Conservation (phyloP, 2,113 vertebrate species). For the Ramphastos sulfuratus region DNA sequence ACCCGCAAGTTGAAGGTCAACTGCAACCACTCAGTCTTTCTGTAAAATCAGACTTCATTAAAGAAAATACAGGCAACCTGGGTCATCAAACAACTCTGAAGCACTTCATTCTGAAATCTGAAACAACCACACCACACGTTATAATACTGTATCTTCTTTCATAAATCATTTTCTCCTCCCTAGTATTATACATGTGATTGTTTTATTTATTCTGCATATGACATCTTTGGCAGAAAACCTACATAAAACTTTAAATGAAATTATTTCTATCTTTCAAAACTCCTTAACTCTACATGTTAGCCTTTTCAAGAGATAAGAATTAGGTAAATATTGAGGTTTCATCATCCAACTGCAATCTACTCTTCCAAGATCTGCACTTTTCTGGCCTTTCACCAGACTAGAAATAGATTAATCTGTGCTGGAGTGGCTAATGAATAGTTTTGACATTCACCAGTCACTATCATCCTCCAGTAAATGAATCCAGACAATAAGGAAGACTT, state of each 20-base stretch:
- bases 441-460: not conserved
- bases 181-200: not conserved
- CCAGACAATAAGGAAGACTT: not conserved
- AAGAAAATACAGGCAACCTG: not conserved
- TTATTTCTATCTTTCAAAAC: not conserved
- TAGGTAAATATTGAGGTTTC: not conserved
- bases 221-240: not conserved
- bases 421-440: not conserved
- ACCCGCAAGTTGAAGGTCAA: not conserved
- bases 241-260: not conserved
- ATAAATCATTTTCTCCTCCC: not conserved
- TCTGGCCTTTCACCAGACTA: not conserved
- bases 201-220: not conserved
- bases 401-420: not conserved
- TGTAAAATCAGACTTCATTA: not conserved
- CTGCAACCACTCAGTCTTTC: not conserved
- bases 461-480: conserved; percentile 1
- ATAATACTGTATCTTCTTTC: not conserved
- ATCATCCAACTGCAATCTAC: not conserved
- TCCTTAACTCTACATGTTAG: not conserved
- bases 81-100: not conserved
- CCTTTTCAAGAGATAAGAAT: not conserved
- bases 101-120: not conserved
- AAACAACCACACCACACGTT: not conserved
- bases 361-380: not conserved